Evolutionary conservation across 2,113 vertebrate species (phyloP).

Genomic region (Spermophilus dauricus): DNA sequence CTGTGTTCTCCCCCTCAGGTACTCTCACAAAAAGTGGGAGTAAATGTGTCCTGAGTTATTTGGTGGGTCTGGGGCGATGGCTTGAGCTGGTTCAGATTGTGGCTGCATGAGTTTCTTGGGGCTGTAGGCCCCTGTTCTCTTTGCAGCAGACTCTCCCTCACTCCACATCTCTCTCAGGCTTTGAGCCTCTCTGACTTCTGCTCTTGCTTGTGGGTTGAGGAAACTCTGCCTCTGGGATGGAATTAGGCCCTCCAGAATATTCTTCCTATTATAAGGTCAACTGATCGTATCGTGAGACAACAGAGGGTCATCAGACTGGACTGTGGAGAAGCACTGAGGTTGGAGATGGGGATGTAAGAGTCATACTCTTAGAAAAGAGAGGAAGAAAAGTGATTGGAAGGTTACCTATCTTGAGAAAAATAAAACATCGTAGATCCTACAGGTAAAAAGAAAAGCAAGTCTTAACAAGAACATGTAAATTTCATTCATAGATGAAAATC

Average conservation of each 20-base stretch:
- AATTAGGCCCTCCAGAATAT: neutral
- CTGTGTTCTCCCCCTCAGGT: neutral
- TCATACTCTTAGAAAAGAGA: neutral
- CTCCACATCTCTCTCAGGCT: neutral
- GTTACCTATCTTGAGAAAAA: neutral
- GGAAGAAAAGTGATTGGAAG: neutral
- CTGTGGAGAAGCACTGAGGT: neutral
- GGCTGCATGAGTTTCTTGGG: accelerated
- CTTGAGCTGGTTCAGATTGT: neutral
- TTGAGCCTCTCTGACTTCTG: neutral
- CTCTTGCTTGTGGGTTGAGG: neutral
- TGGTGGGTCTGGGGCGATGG: neutral
- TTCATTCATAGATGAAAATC: neutral
- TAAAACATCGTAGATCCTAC: neutral
- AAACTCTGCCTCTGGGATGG: neutral
- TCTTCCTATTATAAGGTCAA: neutral
- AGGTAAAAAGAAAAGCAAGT: neutral
- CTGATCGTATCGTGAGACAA: too few species aligned
- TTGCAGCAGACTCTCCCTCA: neutral
- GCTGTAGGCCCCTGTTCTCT: neutral
- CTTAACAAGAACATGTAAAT: neutral
- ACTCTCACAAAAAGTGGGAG: neutral
- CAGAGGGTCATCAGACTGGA: neutral
- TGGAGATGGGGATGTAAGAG: neutral
- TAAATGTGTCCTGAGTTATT: neutral